Conservation (phyloP, 2,797 vertebrate species). For the Pteronotus mesoamericanus region DNA sequence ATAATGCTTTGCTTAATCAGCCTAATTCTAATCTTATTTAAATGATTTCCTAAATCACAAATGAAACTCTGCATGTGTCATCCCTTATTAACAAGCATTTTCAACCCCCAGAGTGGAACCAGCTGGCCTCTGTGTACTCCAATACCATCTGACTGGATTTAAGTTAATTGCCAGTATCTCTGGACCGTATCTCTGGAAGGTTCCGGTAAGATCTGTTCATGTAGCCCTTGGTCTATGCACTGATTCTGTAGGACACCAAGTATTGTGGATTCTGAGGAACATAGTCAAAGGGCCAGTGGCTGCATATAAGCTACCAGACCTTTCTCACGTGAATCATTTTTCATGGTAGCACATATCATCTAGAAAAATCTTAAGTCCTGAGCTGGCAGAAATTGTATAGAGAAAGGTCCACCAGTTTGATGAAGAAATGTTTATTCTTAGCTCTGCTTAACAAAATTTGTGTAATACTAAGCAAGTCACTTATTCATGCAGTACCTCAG, state of each 20-base stretch:
- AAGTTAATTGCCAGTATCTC: background rate
- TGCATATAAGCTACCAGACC: background rate
- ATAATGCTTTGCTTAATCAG: conserved; percentile 7
- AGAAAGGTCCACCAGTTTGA: background rate
- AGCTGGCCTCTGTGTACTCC: background rate
- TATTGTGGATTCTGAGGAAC: background rate
- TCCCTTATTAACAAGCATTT: background rate
- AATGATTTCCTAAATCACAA: conserved; percentile 25
- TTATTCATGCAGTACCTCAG: background rate
- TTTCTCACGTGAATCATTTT: background rate
- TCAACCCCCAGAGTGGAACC: background rate
- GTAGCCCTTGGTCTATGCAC: background rate
- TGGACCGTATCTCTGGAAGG: background rate
- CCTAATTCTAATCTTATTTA: background rate
- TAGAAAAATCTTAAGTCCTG: background rate
- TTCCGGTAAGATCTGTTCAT: background rate
- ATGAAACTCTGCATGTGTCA: background rate
- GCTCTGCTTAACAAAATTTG: background rate
- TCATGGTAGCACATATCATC: background rate
- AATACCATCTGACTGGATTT: background rate
- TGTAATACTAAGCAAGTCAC: background rate
- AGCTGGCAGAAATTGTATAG: background rate
- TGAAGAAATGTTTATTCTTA: background rate
- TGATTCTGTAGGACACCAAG: background rate
- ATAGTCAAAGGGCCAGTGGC: background rate